phyloP scores from a whole-genome alignment of 1,140 invertebrate genomes.

The Gonatopus flavifemur region DNA sequence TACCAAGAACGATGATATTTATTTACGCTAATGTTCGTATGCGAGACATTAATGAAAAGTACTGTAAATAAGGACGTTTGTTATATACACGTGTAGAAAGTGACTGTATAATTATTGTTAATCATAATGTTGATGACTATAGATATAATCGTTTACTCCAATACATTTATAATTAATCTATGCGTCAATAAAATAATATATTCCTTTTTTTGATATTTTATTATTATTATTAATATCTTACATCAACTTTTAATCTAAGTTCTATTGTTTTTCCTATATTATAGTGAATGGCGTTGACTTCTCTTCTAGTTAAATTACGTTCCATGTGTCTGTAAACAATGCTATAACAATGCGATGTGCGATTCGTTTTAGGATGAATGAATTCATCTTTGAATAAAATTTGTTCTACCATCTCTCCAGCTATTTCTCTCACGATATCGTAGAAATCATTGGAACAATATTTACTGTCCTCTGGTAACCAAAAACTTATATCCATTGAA shows the following conservation, averaged over 20 bases:
- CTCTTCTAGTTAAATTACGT: conserved; percentile 79
- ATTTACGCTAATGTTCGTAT: too few relatives aligned
- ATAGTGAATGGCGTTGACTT: conserved; percentile 86
- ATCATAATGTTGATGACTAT: conserved; percentile 25
- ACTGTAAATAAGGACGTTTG: conserved; percentile 4
- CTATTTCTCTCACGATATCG: conserved; percentile 85
- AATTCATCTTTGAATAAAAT: conserved; percentile 88
- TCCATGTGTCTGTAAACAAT: conserved; percentile 95
- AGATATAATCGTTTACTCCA: conserved; percentile 39
- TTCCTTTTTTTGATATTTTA: conserved; percentile 29
- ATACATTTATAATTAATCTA: conserved; percentile 48
- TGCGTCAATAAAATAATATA: conserved; percentile 47
- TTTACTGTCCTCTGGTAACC: conserved; percentile 73
- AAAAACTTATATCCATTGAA: conserved; percentile 94
- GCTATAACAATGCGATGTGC: conserved; percentile 86
- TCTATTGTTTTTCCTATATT: conserved; percentile 68
- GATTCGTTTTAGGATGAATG: conserved; percentile 80
- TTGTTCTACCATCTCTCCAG: conserved; percentile 91
- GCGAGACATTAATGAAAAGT: too few relatives aligned
- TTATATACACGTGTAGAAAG: conserved; percentile 27
- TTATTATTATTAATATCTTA: conserved; percentile 62
- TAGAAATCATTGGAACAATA: conserved; percentile 91
- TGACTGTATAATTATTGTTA: conserved; percentile 38
- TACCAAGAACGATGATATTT: too few relatives aligned
- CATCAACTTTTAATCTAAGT: conserved; percentile 69